Evolutionary conservation across 2,797 vertebrate species (phyloP), one percentile per base, ranked within the genome.

Genomic region (Pteronotus mesoamericanus): DNA sequence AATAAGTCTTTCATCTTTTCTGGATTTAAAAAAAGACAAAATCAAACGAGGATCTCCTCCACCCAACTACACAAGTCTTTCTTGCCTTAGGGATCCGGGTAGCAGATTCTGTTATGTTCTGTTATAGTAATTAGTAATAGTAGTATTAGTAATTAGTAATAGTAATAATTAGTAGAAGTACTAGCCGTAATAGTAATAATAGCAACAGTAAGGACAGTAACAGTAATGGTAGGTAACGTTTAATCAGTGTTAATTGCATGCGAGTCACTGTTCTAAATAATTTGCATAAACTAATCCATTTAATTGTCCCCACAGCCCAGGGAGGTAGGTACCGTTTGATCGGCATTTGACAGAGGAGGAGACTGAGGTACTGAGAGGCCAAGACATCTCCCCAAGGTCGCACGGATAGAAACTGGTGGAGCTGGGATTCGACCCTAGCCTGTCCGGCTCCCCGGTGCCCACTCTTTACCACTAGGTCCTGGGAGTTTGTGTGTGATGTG

Each of bases 171-270:
- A 72, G 55, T 29, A 11, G 44, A 15, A 46, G 1, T 3, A 14
- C 53, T n/a, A n/a, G n/a, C n/a, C n/a, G n/a, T n/a, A n/a, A n/a
- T n/a, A n/a, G n/a, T n/a, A n/a, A n/a, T 4, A 0, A 14, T 37
- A 2, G 5, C 8, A 75, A 77, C 8, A 14, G 12, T 1, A 8
- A 18, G 19, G 16, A 7, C 14, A n/a, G n/a, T n/a, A 22, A 26
- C 1, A 3, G 4, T 22, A 1, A 15, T 0, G 4, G 16, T 0
- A 21, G 51, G 37, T 10, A 18, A 9, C 44, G 14, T 37, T 37
- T 42, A 9, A 39, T 4, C 2, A 2, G 84, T 21, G 24, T 42
- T 44, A 14, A 3, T 16, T 5, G 10, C 7, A 26, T 6, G 26
- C 42, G 19, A 0, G 66, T 5, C 29, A 15, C 89, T 68, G 9